Evolutionary conservation across 2,797 vertebrate genomes (phyloP).

Genomic region (Pristis pectinata): DNA sequence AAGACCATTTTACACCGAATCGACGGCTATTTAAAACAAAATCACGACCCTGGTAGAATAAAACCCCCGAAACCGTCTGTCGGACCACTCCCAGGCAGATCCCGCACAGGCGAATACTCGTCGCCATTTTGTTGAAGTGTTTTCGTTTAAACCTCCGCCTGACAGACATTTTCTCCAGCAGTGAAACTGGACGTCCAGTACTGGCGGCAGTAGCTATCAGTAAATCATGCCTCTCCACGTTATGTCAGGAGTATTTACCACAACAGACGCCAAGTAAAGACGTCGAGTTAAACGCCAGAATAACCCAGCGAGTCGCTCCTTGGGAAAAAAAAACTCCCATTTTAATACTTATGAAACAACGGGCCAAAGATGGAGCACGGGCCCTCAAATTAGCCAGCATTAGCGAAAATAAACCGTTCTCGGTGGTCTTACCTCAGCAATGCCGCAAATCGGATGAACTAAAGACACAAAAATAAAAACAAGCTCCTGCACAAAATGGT

Average conservation of each 20-base stretch:
- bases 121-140: background rate
- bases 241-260: too few relatives aligned
- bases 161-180: background rate
- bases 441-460: background rate
- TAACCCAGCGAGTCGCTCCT: background rate
- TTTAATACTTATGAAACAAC: background rate
- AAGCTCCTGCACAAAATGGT: background rate
- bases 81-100: too few relatives aligned
- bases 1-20: too few relatives aligned
- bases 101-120: background rate
- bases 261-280: too few relatives aligned
- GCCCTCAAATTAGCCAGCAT: too few relatives aligned
- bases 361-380: background rate
- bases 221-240: background rate
- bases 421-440: background rate
- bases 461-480: background rate
- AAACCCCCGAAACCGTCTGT: too few relatives aligned
- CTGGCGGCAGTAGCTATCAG: too few relatives aligned
- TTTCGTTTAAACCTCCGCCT: too few relatives aligned
- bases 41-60: too few relatives aligned
- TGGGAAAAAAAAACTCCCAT: background rate
- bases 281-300: background rate
- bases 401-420: background rate
- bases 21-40: too few relatives aligned
- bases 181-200: background rate